Conservation (phyloP, 2,113 vertebrate genomes). For the Etheostoma spectabile region DNA sequence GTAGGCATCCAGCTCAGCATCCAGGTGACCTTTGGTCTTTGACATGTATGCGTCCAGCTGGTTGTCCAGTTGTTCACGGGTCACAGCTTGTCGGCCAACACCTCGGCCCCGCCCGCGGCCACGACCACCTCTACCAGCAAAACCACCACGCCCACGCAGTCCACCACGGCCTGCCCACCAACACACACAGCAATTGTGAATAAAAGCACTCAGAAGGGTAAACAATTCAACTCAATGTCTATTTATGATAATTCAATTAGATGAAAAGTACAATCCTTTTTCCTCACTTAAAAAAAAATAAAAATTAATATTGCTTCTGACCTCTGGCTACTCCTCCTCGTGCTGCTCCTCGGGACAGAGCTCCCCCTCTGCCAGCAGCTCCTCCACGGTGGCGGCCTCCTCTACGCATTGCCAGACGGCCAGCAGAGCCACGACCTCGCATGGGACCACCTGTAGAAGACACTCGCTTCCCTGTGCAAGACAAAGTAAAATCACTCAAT, state of each 20-base stretch:
- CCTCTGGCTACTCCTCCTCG: constrained; percentile 81
- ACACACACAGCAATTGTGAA: neutral
- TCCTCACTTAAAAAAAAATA: neutral
- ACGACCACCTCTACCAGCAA: constrained; percentile 83
- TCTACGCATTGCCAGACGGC: constrained; percentile 90
- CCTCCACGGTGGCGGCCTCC: constrained; percentile 86
- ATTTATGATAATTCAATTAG: neutral
- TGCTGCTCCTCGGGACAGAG: constrained; percentile 86
- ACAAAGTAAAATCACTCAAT: neutral
- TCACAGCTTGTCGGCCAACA: constrained; percentile 82
- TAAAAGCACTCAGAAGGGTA: neutral
- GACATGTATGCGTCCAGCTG: constrained; percentile 99
- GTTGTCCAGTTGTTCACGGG: constrained; percentile 97
- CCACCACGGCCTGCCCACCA: constrained; percentile 87
- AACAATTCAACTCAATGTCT: neutral
- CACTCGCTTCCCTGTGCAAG: constrained; percentile 63
- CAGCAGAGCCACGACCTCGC: constrained; percentile 88
- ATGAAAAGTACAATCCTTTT: neutral
- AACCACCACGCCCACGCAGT: constrained; percentile 90
- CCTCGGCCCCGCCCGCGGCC: constrained; percentile 92
- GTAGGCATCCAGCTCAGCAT: constrained; percentile 97
- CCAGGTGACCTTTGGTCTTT: constrained; percentile 97
- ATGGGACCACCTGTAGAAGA: constrained; percentile 81
- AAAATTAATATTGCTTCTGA: neutral
- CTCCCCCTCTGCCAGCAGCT: constrained; percentile 86